A percentile compares a stretch with the other conserved stretches of the same genome.
Evolutionary conservation across 2,888 invertebrate genomes (phyloP).

Genomic region (Ischnus inquisitorius): DNA sequence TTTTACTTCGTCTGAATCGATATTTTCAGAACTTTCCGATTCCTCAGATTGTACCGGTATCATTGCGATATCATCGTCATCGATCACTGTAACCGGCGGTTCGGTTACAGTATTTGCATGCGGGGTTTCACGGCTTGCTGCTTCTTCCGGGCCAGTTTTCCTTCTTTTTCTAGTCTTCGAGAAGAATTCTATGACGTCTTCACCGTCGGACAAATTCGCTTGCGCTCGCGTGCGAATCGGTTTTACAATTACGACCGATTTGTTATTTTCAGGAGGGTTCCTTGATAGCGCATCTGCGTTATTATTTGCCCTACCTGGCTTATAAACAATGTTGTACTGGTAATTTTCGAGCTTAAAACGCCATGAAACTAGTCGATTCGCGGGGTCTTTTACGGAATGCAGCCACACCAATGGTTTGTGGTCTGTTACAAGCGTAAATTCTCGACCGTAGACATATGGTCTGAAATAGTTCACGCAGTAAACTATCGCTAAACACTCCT

Average conservation of each 20-base stretch:
- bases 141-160: background rate
- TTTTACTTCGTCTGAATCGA: background rate
- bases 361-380: constrained; percentile 74
- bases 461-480: constrained; percentile 49
- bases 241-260: constrained; percentile 8
- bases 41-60: background rate
- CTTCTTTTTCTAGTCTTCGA: background rate
- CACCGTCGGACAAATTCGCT: background rate
- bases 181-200: background rate
- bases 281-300: constrained; percentile 77
- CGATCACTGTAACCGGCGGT: background rate
- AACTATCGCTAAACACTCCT: constrained; percentile 72
- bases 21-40: background rate
- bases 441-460: constrained; percentile 53
- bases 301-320: constrained; percentile 74
- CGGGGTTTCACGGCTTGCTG: too few species aligned
- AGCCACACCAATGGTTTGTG: constrained; percentile 56
- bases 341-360: constrained; percentile 75
- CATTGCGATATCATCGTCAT: background rate
- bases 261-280: constrained; percentile 43
- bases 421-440: constrained; percentile 55
- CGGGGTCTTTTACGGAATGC: constrained; percentile 72
- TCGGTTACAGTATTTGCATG: background rate
- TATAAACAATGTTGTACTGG: constrained; percentile 77
- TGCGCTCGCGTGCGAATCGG: constrained; percentile 8